phyloP scores from a whole-genome alignment of 2,113 vertebrate genomes.

The Aplodontia rufa region DNA sequence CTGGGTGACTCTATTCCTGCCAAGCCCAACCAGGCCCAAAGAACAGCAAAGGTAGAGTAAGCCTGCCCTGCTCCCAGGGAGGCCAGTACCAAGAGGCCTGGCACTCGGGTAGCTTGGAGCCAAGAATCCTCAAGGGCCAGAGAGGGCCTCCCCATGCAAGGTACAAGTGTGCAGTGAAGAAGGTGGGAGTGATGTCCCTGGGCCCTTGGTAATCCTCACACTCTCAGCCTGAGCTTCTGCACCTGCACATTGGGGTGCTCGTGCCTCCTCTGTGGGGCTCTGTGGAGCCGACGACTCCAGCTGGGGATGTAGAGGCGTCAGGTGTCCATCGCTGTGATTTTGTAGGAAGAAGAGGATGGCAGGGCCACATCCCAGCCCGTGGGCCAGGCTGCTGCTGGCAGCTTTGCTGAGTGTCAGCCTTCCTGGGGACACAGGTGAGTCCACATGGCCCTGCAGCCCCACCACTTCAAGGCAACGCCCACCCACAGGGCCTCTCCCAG shows the following conservation, averaged over 20 bases:
- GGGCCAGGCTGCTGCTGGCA: conserved; percentile 80
- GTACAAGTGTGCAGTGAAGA: background rate
- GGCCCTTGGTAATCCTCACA: background rate
- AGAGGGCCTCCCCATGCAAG: background rate
- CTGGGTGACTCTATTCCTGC: background rate
- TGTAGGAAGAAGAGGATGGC: conserved; percentile 85
- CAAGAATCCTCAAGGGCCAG: background rate
- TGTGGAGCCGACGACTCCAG: background rate
- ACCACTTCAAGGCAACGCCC: background rate
- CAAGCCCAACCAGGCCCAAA: background rate
- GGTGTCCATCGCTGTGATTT: background rate
- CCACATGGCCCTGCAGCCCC: accelerated
- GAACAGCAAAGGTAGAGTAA: background rate
- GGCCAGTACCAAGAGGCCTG: background rate
- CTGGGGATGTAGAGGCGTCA: no score
- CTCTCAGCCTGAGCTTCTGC: background rate
- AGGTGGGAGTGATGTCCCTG: background rate
- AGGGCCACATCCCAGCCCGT: accelerated
- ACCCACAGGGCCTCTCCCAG: no score
- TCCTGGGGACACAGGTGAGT: conserved; percentile 83
- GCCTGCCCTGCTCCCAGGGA: background rate
- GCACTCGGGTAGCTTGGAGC: background rate
- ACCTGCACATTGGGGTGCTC: accelerated
- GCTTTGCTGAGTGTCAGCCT: conserved; percentile 72
- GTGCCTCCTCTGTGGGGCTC: background rate